These are phyloP conservation scores for Gambusia holbrooki DNA, from an alignment of 2,113 vertebrate species.

Conservation along the genomic window DNA sequence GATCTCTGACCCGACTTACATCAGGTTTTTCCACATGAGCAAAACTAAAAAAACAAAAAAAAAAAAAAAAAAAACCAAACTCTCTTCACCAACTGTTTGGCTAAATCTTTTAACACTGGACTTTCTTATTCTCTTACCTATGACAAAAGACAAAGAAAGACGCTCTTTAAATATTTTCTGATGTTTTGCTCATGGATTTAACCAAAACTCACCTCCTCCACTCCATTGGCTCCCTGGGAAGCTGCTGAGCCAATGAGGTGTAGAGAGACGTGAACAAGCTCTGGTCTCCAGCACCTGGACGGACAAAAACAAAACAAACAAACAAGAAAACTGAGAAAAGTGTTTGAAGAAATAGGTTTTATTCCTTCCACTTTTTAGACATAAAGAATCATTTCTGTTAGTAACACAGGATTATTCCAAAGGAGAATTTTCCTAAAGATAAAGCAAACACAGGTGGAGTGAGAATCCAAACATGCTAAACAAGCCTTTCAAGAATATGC, in stretches of 20 bases:
- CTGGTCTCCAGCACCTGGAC: constrained; percentile 93
- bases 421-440: background rate
- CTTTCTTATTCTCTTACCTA: background rate
- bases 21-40: background rate
- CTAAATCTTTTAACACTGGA: background rate
- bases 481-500: too few species aligned
- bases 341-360: background rate
- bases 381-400: background rate
- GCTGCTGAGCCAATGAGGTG: constrained; percentile 91
- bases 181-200: background rate
- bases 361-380: background rate
- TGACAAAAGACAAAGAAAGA: background rate
- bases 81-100: background rate
- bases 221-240: constrained; percentile 96
- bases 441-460: background rate
- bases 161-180: background rate
- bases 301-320: background rate
- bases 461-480: background rate
- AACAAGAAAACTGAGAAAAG: background rate
- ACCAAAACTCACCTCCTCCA: constrained; percentile 88
- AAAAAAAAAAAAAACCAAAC: too few species aligned
- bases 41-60: background rate
- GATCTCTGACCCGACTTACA: background rate
- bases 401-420: background rate
- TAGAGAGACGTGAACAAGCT: constrained; percentile 90